Conservation (phyloP, 2,888 invertebrate genomes). For the Tetanocera ferruginea region DNA sequence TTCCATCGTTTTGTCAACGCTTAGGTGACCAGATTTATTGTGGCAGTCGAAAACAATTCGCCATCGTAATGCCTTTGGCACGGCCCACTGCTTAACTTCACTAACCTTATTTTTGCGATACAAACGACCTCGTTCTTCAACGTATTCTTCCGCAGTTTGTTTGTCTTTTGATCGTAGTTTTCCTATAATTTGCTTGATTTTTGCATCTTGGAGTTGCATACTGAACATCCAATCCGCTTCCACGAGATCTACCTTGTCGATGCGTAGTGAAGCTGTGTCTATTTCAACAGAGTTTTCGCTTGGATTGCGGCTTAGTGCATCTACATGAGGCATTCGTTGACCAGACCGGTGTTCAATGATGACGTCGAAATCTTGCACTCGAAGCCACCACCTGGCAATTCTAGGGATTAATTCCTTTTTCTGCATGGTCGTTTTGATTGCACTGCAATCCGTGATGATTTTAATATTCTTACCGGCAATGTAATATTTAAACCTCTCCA, state of each 20-base stretch:
- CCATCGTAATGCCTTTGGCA: constrained; percentile 29
- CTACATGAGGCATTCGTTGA: constrained; percentile 33
- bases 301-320: constrained; percentile 28
- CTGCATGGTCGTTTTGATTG: constrained; percentile 34
- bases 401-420: constrained; percentile 42
- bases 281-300: not conserved
- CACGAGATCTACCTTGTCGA: not conserved
- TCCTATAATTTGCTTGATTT: constrained; percentile 14
- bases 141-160: constrained; percentile 15
- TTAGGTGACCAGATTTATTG: constrained; percentile 28
- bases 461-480: constrained; percentile 20
- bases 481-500: constrained; percentile 16
- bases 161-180: constrained; percentile 21
- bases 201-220: constrained; percentile 18
- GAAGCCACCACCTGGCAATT: no score
- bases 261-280: constrained; percentile 20
- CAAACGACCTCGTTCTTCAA: constrained; percentile 31
- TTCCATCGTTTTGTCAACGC: constrained; percentile 28
- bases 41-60: constrained; percentile 24
- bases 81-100: constrained; percentile 41
- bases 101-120: constrained; percentile 34
- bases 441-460: constrained; percentile 40
- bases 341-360: constrained; percentile 40
- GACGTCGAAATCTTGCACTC: constrained; percentile 43
- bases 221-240: no score